Evolutionary conservation across 2,113 vertebrate genomes (phyloP).

Genomic region (Rhagologus leucostigma): DNA sequence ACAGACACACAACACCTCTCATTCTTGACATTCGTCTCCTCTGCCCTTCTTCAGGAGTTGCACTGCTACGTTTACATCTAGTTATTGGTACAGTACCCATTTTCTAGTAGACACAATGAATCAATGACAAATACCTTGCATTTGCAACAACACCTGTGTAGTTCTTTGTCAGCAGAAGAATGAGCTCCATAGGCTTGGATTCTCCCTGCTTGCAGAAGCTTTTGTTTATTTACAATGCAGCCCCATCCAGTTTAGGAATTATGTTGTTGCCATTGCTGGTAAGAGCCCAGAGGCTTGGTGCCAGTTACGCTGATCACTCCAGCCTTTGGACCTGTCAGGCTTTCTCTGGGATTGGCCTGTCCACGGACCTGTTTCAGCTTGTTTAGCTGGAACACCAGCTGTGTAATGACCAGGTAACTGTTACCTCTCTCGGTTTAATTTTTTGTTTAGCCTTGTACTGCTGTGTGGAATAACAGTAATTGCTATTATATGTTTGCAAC

Average conservation of each 20-base stretch:
- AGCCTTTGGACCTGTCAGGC: neutral
- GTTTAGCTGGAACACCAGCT: neutral
- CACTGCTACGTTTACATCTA: neutral
- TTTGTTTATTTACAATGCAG: neutral
- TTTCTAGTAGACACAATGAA: neutral
- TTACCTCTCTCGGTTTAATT: neutral
- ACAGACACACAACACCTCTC: neutral
- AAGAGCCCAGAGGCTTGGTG: neutral
- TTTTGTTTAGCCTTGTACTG: neutral
- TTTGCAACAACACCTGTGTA: neutral
- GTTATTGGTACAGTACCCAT: neutral
- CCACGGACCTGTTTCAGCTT: neutral
- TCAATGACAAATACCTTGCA: neutral
- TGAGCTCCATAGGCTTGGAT: neutral
- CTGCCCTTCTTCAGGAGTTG: neutral
- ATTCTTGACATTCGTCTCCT: neutral
- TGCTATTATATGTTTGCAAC: neutral
- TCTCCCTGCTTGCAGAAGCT: neutral
- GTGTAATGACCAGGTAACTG: neutral
- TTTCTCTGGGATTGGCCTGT: neutral
- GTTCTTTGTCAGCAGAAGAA: neutral
- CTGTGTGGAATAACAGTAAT: neutral
- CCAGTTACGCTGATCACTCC: rapidly evolving
- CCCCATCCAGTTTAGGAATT: neutral
- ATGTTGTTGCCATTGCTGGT: neutral